These are phyloP conservation scores for Caenorhabditis imperialis DNA, from an alignment of 2,888 invertebrate species.

Conservation along the genomic window DNA sequence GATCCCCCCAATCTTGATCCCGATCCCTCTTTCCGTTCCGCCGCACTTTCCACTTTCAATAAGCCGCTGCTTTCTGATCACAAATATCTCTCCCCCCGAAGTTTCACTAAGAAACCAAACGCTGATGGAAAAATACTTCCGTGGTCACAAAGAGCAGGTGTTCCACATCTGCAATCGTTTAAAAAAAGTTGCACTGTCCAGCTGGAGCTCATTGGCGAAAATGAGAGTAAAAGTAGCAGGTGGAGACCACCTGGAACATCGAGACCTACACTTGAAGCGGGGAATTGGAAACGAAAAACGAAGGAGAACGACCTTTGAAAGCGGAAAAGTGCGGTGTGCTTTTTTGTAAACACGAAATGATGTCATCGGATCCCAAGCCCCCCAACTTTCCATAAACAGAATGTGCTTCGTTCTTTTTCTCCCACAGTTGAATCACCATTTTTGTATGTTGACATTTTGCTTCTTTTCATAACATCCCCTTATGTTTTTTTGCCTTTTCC, in stretches of 20 bases:
- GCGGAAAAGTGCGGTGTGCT: slow-evolving; percentile 29
- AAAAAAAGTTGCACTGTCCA: no score
- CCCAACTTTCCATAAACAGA: slow-evolving; percentile 25
- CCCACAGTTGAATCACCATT: slow-evolving; percentile 37
- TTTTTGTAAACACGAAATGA: slow-evolving; percentile 37
- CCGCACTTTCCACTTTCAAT: slow-evolving; percentile 14
- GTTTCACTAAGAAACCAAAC: no score
- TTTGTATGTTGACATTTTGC: slow-evolving; percentile 26
- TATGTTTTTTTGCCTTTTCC: slow-evolving; percentile 17
- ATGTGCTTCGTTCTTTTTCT: slow-evolving; percentile 2
- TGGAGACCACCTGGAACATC: no score
- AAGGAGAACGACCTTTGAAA: not conserved
- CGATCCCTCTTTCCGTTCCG: slow-evolving; percentile 23
- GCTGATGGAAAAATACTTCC: no score
- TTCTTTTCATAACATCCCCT: slow-evolving; percentile 42
- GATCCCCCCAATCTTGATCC: no score
- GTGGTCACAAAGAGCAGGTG: no score
- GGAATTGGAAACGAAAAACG: not conserved
- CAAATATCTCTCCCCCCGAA: slow-evolving; percentile 25
- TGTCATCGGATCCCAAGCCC: slow-evolving; percentile 20
- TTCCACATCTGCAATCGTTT: no score
- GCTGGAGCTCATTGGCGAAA: no score
- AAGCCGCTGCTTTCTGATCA: slow-evolving; percentile 12
- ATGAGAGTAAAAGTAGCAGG: no score
- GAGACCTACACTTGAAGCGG: no score